Percentiles rank a stretch among this genome's conserved stretches.
Evolutionary conservation across 1,140 invertebrate genomes (phyloP).

Genomic region (Diorhabda elongata): DNA sequence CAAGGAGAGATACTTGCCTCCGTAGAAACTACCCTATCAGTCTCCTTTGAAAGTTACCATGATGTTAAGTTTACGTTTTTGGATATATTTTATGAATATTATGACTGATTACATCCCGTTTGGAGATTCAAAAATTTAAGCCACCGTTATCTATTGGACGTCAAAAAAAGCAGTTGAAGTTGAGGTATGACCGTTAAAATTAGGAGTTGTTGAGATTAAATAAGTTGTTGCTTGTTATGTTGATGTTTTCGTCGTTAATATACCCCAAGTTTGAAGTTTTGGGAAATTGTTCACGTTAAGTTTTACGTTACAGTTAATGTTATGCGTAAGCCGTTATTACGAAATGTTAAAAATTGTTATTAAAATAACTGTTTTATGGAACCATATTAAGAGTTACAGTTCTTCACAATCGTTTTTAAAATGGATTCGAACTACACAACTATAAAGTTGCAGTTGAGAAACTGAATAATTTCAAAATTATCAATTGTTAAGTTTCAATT

Average conservation of each 20-base stretch:
- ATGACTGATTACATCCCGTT: background rate
- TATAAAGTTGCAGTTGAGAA: too few relatives aligned
- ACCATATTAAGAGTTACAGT: too few relatives aligned
- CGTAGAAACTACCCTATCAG: background rate
- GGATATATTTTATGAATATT: background rate
- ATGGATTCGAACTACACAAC: too few relatives aligned
- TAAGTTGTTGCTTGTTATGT: background rate
- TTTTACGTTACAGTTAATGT: background rate
- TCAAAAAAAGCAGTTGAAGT: slow-evolving; percentile 1
- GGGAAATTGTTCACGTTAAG: background rate
- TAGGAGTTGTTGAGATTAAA: background rate
- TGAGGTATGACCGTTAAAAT: background rate
- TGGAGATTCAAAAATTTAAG: background rate
- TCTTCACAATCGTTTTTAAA: too few relatives aligned
- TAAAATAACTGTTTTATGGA: too few relatives aligned
- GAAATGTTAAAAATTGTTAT: too few relatives aligned
- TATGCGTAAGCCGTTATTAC: too few relatives aligned
- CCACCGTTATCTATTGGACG: background rate
- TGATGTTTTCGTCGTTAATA: background rate
- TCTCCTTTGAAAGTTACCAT: background rate
- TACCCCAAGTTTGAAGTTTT: background rate
- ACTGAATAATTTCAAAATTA: too few relatives aligned
- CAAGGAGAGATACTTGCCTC: background rate
- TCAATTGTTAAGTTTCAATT: too few relatives aligned
- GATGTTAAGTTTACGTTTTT: background rate